phyloP scores from a whole-genome alignment of 2,888 invertebrate species.

The Nomada ruficornis region DNA sequence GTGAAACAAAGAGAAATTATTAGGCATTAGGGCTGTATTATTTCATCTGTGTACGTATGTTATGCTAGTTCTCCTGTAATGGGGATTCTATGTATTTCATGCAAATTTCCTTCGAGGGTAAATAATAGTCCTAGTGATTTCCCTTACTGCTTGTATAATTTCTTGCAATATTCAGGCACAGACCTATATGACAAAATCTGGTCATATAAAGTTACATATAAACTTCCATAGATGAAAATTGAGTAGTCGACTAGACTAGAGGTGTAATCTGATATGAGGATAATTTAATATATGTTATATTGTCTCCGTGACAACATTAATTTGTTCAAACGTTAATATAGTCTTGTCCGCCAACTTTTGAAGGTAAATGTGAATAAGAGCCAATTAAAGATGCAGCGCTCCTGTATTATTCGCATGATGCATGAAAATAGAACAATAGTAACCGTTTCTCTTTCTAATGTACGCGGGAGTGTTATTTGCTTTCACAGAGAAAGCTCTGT shows the following conservation, averaged over 20 bases:
- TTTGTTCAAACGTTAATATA: constrained; percentile 19
- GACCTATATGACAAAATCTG: too few species aligned
- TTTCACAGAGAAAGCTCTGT: constrained; percentile 2
- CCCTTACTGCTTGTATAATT: too few species aligned
- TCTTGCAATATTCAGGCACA: too few species aligned
- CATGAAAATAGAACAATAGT: constrained; percentile 29
- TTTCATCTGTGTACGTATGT: neutral
- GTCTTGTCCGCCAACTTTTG: neutral
- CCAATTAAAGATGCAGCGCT: constrained; percentile 31
- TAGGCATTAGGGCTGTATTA: neutral
- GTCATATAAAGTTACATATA: too few species aligned
- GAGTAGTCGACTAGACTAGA: too few species aligned
- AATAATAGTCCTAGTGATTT: neutral
- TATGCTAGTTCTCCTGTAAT: neutral
- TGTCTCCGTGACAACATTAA: constrained; percentile 15
- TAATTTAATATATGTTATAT: neutral
- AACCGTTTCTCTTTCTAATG: constrained; percentile 28
- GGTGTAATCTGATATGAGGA: too few species aligned
- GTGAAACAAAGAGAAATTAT: neutral
- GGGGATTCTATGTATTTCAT: neutral
- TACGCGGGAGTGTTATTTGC: constrained; percentile 18
- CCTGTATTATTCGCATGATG: constrained; percentile 12
- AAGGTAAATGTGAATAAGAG: constrained; percentile 7
- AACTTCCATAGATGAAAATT: too few species aligned
- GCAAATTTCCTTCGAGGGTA: neutral